These are phyloP conservation scores for Brachypteracias leptosomus DNA, from an alignment of 2,113 vertebrate species.

Conservation along the genomic window DNA sequence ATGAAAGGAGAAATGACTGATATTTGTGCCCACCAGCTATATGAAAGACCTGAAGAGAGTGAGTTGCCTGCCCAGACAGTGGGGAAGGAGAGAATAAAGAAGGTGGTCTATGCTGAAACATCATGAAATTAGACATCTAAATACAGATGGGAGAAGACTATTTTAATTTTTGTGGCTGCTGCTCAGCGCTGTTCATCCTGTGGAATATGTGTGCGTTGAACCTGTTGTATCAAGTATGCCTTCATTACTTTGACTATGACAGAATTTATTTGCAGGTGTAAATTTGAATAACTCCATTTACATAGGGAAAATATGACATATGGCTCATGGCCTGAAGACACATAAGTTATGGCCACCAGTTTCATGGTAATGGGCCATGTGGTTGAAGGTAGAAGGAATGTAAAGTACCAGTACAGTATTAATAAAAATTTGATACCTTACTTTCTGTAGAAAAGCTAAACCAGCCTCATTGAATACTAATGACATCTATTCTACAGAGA, in stretches of 20 bases:
- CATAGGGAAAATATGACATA: background rate
- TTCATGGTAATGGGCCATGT: background rate
- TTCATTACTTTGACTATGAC: background rate
- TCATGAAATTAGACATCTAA: background rate
- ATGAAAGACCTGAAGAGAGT: background rate
- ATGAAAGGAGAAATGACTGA: background rate
- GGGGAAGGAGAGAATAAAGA: background rate
- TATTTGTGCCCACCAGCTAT: background rate
- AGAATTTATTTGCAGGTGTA: background rate
- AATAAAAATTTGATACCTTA: background rate
- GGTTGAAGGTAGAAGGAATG: background rate
- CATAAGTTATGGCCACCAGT: background rate
- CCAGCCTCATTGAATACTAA: background rate
- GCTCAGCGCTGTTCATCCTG: background rate
- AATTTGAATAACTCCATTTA: background rate
- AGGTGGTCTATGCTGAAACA: background rate
- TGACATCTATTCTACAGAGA: background rate
- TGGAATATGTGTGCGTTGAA: background rate
- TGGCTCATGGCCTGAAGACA: background rate
- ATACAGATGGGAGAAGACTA: background rate
- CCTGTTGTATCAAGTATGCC: background rate
- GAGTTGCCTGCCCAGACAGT: too few species aligned
- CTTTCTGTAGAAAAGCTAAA: background rate
- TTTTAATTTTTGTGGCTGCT: background rate
- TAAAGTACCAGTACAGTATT: background rate